These are phyloP conservation scores for Drosophila varians DNA, from an alignment of 1,140 invertebrate species.

Conservation along the genomic window DNA sequence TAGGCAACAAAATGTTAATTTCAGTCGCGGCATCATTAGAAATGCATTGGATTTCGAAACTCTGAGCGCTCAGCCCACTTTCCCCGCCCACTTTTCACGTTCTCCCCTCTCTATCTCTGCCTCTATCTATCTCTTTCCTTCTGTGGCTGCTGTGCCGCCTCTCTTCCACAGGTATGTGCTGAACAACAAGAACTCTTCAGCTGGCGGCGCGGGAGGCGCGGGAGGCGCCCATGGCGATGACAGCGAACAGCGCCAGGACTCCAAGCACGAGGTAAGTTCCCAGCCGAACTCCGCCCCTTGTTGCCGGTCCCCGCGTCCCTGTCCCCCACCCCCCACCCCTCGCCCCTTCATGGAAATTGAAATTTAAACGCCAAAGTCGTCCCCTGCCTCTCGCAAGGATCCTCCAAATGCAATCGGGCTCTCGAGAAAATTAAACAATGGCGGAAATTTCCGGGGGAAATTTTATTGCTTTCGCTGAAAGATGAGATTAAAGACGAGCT, in stretches of 20 bases:
- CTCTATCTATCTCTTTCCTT: slow-evolving; percentile 1
- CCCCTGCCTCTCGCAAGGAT: neutral
- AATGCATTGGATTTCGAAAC: slow-evolving; percentile 61
- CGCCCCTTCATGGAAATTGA: slow-evolving; percentile 35
- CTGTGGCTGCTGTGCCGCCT: neutral
- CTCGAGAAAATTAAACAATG: slow-evolving; percentile 44
- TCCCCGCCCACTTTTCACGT: neutral
- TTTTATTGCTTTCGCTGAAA: slow-evolving; percentile 37
- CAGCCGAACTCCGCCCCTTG: neutral
- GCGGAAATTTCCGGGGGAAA: slow-evolving; percentile 28
- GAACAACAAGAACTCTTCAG: slow-evolving; percentile 48
- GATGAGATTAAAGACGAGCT: slow-evolving; percentile 1
- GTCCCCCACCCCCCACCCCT: neutral
- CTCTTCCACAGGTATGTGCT: slow-evolving; percentile 57
- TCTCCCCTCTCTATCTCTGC: neutral
- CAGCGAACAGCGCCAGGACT: slow-evolving; percentile 69
- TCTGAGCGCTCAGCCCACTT: neutral
- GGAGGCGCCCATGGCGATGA: slow-evolving; percentile 57
- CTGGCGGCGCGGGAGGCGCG: slow-evolving; percentile 12
- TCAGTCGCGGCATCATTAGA: slow-evolving; percentile 44
- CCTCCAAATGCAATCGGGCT: slow-evolving; percentile 18
- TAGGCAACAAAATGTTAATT: slow-evolving; percentile 57
- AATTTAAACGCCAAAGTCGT: slow-evolving; percentile 52
- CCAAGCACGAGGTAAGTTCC: slow-evolving; percentile 67
- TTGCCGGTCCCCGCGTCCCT: neutral